Conservation (phyloP, 2,113 vertebrate species). For the Lanius collurio region DNA sequence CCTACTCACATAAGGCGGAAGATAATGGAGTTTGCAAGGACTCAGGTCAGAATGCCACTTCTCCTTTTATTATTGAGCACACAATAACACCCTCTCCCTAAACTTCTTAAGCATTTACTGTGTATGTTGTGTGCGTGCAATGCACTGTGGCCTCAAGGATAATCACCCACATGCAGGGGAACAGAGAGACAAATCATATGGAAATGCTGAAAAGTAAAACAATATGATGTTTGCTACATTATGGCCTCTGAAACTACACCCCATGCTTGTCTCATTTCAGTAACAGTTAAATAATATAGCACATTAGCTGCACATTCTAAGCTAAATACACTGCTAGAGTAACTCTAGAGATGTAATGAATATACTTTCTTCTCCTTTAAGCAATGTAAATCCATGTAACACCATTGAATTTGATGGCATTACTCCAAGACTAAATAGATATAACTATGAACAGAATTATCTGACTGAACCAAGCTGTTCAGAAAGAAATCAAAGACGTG, state of each 20-base stretch:
- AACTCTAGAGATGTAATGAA: background rate
- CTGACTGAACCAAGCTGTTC: constrained; percentile 49
- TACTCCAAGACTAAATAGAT: constrained; percentile 45
- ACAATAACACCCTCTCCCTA: background rate
- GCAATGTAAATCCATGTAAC: constrained; percentile 16
- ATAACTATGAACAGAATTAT: constrained; percentile 46
- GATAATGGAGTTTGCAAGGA: background rate
- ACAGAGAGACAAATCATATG: background rate
- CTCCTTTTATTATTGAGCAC: background rate
- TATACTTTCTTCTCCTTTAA: constrained; percentile 14
- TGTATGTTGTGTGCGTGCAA: background rate
- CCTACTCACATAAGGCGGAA: background rate
- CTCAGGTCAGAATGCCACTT: background rate
- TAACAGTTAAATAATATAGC: constrained; percentile 1
- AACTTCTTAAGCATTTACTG: background rate
- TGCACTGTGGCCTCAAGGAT: background rate
- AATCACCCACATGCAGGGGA: background rate
- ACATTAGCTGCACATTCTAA: background rate
- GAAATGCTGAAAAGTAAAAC: background rate
- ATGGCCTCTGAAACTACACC: background rate
- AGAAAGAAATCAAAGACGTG: constrained; percentile 38
- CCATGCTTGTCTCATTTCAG: background rate
- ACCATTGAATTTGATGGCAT: background rate
- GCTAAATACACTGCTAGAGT: background rate
- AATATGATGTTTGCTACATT: background rate